phyloP scores from a whole-genome alignment of 2,888 invertebrate species.

The Dryococelus australis region DNA sequence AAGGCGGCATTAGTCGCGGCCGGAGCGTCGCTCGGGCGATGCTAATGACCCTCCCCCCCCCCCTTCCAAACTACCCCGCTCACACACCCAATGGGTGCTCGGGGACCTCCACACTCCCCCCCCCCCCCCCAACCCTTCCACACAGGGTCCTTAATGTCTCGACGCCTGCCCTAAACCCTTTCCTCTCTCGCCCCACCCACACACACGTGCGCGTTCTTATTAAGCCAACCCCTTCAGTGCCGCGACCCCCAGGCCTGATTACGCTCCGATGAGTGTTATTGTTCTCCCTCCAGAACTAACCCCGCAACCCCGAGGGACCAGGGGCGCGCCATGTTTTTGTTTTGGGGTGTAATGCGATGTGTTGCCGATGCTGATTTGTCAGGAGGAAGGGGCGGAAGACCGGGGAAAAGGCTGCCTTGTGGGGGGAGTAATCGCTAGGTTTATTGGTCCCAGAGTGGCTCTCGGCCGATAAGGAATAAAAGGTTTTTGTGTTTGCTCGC shows the following conservation, averaged over 20 bases:
- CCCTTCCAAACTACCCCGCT: not conserved
- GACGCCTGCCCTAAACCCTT: slow-evolving; percentile 28
- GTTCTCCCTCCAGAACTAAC: slow-evolving; percentile 44
- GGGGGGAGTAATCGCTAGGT: not conserved
- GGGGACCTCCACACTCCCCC: not conserved
- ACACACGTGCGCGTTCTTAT: slow-evolving; percentile 25
- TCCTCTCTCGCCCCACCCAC: slow-evolving; percentile 26
- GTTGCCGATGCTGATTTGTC: slow-evolving; percentile 29
- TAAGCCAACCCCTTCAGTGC: slow-evolving; percentile 24
- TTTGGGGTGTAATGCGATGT: slow-evolving; percentile 26
- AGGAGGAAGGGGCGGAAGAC: not conserved
- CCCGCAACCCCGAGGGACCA: slow-evolving; percentile 21
- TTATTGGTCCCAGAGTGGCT: slow-evolving; percentile 16
- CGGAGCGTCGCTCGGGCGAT: slow-evolving; percentile 10
- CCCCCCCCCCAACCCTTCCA: not conserved
- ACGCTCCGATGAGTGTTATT: slow-evolving; percentile 60
- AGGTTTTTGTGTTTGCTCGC: slow-evolving; percentile 11
- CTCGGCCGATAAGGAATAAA: slow-evolving; percentile 4
- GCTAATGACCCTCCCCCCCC: not conserved
- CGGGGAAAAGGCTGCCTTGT: not conserved
- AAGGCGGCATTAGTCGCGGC: slow-evolving; percentile 16
- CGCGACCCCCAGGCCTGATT: slow-evolving; percentile 56
- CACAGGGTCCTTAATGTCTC: not conserved
- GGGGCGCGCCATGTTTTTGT: not conserved
- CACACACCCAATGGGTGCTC: not conserved